phyloP scores from a whole-genome alignment of 2,888 invertebrate genomes.

The Drosophila neonasuta region DNA sequence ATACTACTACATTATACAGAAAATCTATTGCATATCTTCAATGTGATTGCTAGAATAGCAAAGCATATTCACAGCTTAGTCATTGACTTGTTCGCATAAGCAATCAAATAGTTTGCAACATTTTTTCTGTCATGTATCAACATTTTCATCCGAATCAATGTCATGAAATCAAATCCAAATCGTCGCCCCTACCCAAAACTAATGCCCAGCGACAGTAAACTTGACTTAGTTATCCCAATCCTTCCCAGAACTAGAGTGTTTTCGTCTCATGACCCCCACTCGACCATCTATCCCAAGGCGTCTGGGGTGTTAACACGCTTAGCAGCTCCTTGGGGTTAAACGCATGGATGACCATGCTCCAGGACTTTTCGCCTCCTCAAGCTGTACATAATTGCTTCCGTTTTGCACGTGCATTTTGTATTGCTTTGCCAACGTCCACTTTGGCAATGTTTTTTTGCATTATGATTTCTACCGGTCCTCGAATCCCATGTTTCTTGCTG shows the following conservation, averaged over 20 bases:
- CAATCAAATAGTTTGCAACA: not conserved
- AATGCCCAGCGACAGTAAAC: conserved; percentile 3
- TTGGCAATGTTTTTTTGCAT: conserved; percentile 45
- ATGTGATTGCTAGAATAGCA: not conserved
- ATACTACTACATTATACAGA: too few relatives aligned
- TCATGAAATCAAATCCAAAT: conserved; percentile 14
- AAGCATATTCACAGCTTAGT: not conserved
- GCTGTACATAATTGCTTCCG: conserved; percentile 75
- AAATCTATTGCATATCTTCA: not conserved
- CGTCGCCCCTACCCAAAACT: not conserved
- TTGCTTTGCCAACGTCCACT: conserved; percentile 46
- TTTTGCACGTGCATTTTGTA: conserved; percentile 73
- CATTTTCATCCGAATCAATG: conserved; percentile 13
- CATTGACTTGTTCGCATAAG: not conserved
- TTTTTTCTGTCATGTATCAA: conserved; percentile 4
- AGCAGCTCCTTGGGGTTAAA: conserved; percentile 8
- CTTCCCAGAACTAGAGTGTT: not conserved
- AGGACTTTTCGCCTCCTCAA: conserved; percentile 26
- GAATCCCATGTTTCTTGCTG: not conserved
- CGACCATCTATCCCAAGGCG: not conserved
- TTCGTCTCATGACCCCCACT: not conserved
- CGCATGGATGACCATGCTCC: conserved; percentile 12
- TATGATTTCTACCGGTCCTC: conserved; percentile 49
- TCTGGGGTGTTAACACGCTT: conserved; percentile 1
- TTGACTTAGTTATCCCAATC: conserved; percentile 11